phyloP scores from a whole-genome alignment of 2,113 vertebrate genomes.

The Fregata magnificens region DNA sequence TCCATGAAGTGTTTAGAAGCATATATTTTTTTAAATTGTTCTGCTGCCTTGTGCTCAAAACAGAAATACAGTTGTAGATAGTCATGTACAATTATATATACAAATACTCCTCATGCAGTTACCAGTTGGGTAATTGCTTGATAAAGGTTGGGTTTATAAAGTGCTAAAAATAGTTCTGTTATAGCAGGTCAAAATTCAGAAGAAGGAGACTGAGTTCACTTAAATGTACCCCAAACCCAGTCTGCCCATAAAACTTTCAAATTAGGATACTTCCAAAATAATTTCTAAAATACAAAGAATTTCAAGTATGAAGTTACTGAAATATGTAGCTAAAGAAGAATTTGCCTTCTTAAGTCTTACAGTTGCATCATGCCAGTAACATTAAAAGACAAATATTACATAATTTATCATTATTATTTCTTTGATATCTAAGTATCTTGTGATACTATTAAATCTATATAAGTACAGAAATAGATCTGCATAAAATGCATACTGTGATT shows the following conservation, averaged over 20 bases:
- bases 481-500: not conserved
- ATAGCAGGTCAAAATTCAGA: not conserved
- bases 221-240: not conserved
- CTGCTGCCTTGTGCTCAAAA: not conserved
- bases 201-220: not conserved
- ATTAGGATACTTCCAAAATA: not conserved
- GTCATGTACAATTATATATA: not conserved
- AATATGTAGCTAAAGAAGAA: not conserved
- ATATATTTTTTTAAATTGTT: not conserved
- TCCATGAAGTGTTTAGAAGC: not conserved
- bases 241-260: not conserved
- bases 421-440: not conserved
- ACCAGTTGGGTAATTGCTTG: not conserved
- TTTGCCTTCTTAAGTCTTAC: not conserved
- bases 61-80: not conserved
- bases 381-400: not conserved
- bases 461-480: not conserved
- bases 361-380: not conserved
- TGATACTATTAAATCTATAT: not conserved
- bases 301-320: not conserved
- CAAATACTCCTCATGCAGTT: not conserved
- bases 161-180: not conserved
- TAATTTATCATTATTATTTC: not conserved
- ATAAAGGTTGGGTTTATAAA: not conserved
- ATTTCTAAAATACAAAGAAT: not conserved